Conservation (phyloP, 2,113 vertebrate species). For the Lepus europaeus region DNA sequence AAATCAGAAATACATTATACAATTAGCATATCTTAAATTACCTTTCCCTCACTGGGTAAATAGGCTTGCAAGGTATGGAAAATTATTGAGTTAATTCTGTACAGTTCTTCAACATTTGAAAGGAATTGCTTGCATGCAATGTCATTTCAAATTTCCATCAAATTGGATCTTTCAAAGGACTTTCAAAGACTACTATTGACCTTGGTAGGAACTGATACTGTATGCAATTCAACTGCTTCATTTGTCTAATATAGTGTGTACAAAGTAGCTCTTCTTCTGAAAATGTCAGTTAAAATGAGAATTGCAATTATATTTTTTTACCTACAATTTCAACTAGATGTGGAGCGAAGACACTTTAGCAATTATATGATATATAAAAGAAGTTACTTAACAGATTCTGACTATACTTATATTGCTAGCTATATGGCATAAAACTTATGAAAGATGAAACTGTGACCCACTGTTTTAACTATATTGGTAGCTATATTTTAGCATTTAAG, state of each 20-base stretch:
- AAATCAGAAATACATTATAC: conserved; percentile 38
- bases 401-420: conserved; percentile 62
- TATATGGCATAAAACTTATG: conserved; percentile 68
- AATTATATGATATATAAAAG: conserved; percentile 78
- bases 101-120: conserved; percentile 46
- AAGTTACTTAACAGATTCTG: conserved; percentile 77
- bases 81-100: conserved; percentile 54
- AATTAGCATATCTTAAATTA: conserved; percentile 66
- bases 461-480: conserved; percentile 52
- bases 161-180: conserved; percentile 64
- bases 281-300: conserved; percentile 54
- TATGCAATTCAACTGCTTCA: conserved; percentile 44
- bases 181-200: conserved; percentile 52
- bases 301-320: conserved; percentile 70
- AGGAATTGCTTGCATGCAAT: conserved; percentile 50
- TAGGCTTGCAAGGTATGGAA: conserved; percentile 38
- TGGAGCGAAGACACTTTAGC: conserved; percentile 73
- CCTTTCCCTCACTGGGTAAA: conserved; percentile 32
- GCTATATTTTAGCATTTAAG: conserved; percentile 74
- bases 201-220: conserved; percentile 53
- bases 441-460: conserved; percentile 55
- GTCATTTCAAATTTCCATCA: conserved; percentile 75
- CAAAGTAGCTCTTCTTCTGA: conserved; percentile 53
- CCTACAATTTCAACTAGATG: conserved; percentile 45
- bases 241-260: conserved; percentile 28